Percentiles rank a stretch among this genome's conserved stretches.
Conservation (phyloP, 2,797 vertebrate species). For the Sebastes melanostomus region DNA sequence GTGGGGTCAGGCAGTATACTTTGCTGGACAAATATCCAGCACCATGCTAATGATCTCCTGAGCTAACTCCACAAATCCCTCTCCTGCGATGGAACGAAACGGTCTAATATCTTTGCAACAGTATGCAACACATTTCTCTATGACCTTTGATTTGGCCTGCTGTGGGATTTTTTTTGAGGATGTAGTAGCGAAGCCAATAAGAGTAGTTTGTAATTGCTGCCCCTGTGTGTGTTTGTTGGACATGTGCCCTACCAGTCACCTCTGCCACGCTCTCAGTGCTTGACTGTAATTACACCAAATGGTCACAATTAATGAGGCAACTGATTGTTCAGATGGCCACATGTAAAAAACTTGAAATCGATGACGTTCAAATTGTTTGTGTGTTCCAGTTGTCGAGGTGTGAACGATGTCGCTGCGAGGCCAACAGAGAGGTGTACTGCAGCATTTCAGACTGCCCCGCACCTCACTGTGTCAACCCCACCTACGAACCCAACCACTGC, state of each 20-base stretch:
- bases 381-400: conserved; percentile 75
- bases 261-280: neutral
- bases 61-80: too few species aligned
- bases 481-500: conserved; percentile 79
- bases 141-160: too few species aligned
- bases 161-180: accelerated
- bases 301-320: neutral
- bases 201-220: neutral
- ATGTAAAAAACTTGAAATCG: neutral
- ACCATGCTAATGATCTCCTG: too few species aligned
- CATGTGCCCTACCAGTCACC: neutral
- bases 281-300: neutral
- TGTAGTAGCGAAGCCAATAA: too few species aligned
- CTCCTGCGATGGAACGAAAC: too few species aligned
- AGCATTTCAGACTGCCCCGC: conserved; percentile 76
- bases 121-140: too few species aligned
- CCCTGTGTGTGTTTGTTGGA: neutral
- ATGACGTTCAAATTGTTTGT: neutral
- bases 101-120: too few species aligned
- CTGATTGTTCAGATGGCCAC: neutral
- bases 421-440: conserved; percentile 81
- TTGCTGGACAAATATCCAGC: too few species aligned
- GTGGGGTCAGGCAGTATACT: too few species aligned
- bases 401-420: conserved; percentile 80
- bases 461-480: conserved; percentile 82